Base-by-base conservation (phyloP, 2,113 vertebrate genomes). In the Candoia aspera region DNA sequence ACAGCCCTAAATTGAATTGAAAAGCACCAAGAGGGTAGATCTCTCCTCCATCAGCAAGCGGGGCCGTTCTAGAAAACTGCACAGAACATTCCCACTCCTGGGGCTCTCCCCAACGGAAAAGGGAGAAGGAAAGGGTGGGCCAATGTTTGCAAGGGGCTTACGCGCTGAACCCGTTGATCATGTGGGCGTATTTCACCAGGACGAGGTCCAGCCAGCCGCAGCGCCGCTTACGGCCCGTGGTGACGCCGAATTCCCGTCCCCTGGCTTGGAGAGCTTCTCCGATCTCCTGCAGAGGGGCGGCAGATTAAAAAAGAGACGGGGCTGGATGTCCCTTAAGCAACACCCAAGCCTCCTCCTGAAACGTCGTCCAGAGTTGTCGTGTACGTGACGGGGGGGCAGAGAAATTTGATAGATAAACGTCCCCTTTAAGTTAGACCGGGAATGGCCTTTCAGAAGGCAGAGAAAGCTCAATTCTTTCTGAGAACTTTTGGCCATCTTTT, bases 81-180 rank as follows among this genome's bases (percentile, higher is more conserved):
- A 79, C 33, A 17, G 68, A 2, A 8, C 2, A 8, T 19, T 17
- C 68, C 8, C 37, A 19, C 33, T 33, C 6, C 33, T n/a, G 49
- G 49, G 49, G 6, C 6, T 49, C 49, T 5, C 2, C 49, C 49
- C 49, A 49, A 8, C 4, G 33, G 49, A 19, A 9, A 26, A 21
- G 53, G 17, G 5, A 9, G 87, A 11, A 12, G 24, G 12, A 17
- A 19, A 33, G 15, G n/a, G 33, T 0, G 0, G 2, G 13, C 1
- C 10, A n/a, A 21, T 5, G n/a, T 19, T 1, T 1, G 37, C 0
- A 4, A 9, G n/a, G 33, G 53, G 19, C 98, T 98, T 97, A 98
- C 97, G 98, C 98, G 37, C 97, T 96, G 92, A 98, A 98, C 89
- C 98, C 98, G 0, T 98, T 98, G 95, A 98, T 97, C 98, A 98